Evolutionary conservation across 1,140 invertebrate species (phyloP), one percentile per base, ranked within the genome.

Genomic region (Leptinotarsa lineolata): DNA sequence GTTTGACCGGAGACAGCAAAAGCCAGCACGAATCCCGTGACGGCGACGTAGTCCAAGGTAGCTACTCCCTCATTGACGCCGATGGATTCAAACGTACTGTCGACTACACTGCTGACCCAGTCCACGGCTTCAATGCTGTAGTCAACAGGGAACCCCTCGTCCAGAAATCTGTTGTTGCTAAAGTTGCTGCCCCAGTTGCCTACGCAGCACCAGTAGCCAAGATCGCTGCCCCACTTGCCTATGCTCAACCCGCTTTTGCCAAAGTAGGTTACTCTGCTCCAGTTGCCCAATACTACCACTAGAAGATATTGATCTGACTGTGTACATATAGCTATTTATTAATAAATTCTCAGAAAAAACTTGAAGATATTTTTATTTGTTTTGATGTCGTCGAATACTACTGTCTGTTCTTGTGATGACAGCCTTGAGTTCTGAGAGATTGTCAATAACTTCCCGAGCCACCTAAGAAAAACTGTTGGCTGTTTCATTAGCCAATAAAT

Each of bases 41-140:
- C 68, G 91, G 91, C 13, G 90, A 91, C 79, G 87, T 91, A 18
- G 90, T 91, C 12, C 87, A 90, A 79, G 90, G 90, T 44, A 87
- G 86, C 45, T 91, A 91, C 84, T 89, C 88, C 2, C 80, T 91
- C 18, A 85, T 88, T 20, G 90, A 92, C 72, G 88, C 90, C 2
- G 90, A 92, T 79, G 91, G 90, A 68, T 88, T 87, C 71, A 74
- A 66, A 44, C 74, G 75, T 46, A 74, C 88, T n/a, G 90, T 91
- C 1, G 89, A 91, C 75, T 92, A 92, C 83, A 90, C 89, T 12
- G 89, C 89, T 24, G 89, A 90, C 80, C 85, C 87, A 8, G 75
- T 85, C 73, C 85, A 87, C 74, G 87, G 87, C 75, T 88, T 87
- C 83, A 86, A 86, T 81, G 86, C 86, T n/a, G 83, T 85, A 21